A percentile compares a stretch with the other conserved stretches of the same genome.
Conservation (phyloP, 2,888 invertebrate genomes). For the Lasioglossum villosulum region DNA sequence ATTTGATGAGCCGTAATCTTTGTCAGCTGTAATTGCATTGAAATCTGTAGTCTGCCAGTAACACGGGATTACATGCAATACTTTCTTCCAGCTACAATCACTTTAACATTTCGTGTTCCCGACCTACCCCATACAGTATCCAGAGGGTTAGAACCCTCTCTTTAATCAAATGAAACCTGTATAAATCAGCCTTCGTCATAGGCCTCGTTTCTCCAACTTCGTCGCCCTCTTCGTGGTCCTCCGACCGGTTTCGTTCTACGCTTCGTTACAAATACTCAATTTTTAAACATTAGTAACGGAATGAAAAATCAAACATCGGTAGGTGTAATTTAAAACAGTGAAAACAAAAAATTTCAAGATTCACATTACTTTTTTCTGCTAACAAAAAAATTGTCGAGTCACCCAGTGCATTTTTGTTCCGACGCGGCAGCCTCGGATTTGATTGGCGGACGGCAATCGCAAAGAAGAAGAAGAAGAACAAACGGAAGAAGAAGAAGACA, state of each 20-base stretch:
- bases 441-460: neutral
- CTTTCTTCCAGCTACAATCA: constrained; percentile 7
- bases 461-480: neutral
- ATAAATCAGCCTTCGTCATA: neutral
- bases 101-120: neutral
- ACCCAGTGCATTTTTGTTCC: neutral
- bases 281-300: too few species aligned
- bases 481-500: neutral
- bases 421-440: neutral
- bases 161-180: constrained; percentile 13
- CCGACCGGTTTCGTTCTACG: neutral
- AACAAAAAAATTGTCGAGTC: neutral
- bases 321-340: too few species aligned
- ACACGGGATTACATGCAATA: neutral
- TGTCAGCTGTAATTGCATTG: neutral
- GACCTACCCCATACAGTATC: constrained; percentile 6
- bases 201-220: neutral
- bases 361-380: neutral
- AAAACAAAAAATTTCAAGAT: too few species aligned
- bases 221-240: neutral
- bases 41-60: neutral
- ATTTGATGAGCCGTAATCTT: neutral
- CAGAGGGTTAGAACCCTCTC: constrained; percentile 7
- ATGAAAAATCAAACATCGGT: too few species aligned
- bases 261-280: neutral